Conservation (phyloP, 1,140 invertebrate species). For the Cotesia chilonis region DNA sequence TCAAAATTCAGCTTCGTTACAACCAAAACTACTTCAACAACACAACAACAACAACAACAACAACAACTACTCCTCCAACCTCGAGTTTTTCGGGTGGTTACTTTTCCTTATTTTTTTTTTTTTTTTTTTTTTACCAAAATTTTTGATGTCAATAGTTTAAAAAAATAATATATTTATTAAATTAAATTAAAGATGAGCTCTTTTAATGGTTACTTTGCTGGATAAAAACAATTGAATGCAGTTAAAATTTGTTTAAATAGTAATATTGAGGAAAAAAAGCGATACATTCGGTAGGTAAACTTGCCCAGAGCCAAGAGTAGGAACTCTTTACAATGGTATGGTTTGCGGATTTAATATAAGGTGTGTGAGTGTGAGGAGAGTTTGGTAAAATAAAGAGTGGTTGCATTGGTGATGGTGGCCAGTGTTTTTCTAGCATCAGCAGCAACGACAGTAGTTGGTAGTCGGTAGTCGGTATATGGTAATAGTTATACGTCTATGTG, state of each 20-base stretch:
- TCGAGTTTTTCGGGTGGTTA: no score
- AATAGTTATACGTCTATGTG: conserved; percentile 18
- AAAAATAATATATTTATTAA: no score
- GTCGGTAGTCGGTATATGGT: background rate
- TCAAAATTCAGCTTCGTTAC: background rate
- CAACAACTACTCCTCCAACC: no score
- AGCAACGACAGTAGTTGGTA: conserved; percentile 3
- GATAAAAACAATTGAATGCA: no score
- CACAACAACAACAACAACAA: no score
- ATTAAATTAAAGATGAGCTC: no score
- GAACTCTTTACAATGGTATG: conserved; percentile 15
- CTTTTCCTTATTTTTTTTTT: no score
- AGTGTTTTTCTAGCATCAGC: background rate
- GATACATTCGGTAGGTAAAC: conserved; percentile 3
- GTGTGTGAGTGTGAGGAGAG: background rate
- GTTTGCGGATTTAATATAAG: conserved; percentile 3
- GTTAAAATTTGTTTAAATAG: no score
- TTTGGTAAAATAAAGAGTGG: conserved; percentile 1
- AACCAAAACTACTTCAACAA: background rate
- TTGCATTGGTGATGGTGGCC: background rate
- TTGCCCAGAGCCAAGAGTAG: conserved; percentile 3
- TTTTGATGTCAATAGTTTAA: no score
- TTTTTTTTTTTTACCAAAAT: no score
- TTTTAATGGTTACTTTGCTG: no score
- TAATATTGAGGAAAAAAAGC: background rate